Percentiles rank a stretch among this genome's conserved stretches.
phyloP scores from a whole-genome alignment of 2,797 vertebrate genomes.

The Phataginus tetradactyla region DNA sequence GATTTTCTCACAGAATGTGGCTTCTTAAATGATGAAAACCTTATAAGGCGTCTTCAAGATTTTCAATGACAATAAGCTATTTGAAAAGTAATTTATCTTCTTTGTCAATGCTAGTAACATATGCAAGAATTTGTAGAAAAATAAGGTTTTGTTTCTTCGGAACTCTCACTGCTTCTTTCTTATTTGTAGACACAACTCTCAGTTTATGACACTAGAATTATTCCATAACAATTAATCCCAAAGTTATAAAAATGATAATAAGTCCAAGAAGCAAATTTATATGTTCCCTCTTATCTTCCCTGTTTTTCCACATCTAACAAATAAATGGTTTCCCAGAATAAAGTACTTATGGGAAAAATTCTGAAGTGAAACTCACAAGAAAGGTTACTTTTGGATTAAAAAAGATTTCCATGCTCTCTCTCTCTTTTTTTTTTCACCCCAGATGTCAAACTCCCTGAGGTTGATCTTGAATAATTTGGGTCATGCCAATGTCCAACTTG shows the following conservation, averaged over 20 bases:
- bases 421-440: neutral
- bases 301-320: conserved; percentile 21
- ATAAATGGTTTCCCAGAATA: neutral
- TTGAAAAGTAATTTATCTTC: conserved; percentile 66
- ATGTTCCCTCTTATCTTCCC: neutral
- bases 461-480: neutral
- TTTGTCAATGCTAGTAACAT: conserved; percentile 51
- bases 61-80: conserved; percentile 27
- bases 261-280: conserved; percentile 27
- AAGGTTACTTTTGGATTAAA: conserved; percentile 28
- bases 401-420: neutral
- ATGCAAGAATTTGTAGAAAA: conserved; percentile 67
- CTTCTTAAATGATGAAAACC: conserved; percentile 45
- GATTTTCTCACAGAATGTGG: conserved; percentile 31
- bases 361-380: neutral
- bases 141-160: conserved; percentile 72
- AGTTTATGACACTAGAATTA: conserved; percentile 40
- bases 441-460: neutral
- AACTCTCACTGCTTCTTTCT: conserved; percentile 75
- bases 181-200: conserved; percentile 61
- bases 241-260: conserved; percentile 56
- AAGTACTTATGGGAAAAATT: conserved; percentile 22
- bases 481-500: neutral
- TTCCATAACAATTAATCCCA: conserved; percentile 54
- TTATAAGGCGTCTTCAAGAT: conserved; percentile 3